Conservation (phyloP, 1,140 invertebrate species). For the Solen grandis region DNA sequence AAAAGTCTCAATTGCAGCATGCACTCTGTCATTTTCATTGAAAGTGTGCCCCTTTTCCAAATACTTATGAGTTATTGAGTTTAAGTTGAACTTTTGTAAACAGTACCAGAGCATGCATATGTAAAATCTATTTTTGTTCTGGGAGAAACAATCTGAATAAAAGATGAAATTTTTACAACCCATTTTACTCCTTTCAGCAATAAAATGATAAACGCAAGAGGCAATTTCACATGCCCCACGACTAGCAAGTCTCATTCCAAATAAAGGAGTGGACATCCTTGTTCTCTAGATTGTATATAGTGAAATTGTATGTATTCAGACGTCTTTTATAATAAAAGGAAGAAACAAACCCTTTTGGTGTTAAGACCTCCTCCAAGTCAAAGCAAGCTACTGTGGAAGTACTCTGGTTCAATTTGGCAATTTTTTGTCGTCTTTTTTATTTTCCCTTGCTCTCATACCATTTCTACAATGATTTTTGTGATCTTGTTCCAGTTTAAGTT, state of each 20-base stretch:
- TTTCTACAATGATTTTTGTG: not conserved
- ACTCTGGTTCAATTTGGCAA: not conserved
- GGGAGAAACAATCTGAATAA: conserved; percentile 22
- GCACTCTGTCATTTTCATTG: no score
- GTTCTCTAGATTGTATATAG: conserved; percentile 15
- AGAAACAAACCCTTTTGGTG: not conserved
- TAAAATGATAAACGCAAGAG: conserved; percentile 26
- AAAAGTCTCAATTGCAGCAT: no score
- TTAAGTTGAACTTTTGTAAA: not conserved
- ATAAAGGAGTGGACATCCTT: conserved; percentile 22
- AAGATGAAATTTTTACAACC: conserved; percentile 25
- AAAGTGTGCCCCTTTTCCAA: no score
- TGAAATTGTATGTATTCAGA: conserved; percentile 30
- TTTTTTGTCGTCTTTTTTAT: conserved; percentile 17
- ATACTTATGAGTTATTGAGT: not conserved
- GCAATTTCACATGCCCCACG: conserved; percentile 38
- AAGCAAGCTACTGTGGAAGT: conserved; percentile 22
- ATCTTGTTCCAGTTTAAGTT: not conserved
- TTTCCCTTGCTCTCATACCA: not conserved
- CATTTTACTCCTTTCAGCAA: not conserved
- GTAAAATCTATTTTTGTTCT: conserved; percentile 37
- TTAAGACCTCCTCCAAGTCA: conserved; percentile 28
- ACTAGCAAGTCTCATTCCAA: conserved; percentile 28
- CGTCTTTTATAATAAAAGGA: conserved; percentile 12
- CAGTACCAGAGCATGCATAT: conserved; percentile 26